These are phyloP conservation scores for Muraenolepis orangiensis DNA, from an alignment of 2,797 vertebrate species.

Conservation along the genomic window DNA sequence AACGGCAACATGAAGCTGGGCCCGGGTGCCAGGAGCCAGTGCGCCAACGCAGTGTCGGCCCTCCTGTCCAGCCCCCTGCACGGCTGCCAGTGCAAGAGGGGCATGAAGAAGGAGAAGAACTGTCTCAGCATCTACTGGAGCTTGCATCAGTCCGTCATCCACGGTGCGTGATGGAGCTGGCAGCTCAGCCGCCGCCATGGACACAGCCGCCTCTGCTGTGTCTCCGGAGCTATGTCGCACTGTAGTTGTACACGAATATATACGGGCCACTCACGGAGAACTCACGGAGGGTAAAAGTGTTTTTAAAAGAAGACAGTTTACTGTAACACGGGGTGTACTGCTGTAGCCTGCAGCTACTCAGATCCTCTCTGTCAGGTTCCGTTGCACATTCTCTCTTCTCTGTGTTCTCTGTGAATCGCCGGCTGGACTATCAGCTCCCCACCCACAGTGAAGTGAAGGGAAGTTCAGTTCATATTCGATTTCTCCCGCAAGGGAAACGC, in stretches of 20 bases:
- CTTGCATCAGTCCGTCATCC: conserved; percentile 86
- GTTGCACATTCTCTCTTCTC: background rate
- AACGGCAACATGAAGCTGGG: conserved; percentile 87
- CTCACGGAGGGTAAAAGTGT: background rate
- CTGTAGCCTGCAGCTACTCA: no score
- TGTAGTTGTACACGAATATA: background rate
- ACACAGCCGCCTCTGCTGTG: background rate
- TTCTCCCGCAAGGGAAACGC: no score
- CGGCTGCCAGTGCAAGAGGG: conserved; percentile 88
- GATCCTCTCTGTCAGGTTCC: background rate
- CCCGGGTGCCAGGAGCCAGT: conserved; percentile 84
- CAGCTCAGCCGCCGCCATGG: background rate
- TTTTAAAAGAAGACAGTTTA: background rate
- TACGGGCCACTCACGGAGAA: background rate
- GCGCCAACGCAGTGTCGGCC: conserved; percentile 82
- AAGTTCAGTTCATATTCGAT: background rate
- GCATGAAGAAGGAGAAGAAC: conserved; percentile 94
- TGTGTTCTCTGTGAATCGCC: no score
- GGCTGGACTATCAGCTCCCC: no score
- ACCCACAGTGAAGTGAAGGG: background rate
- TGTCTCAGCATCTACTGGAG: conserved; percentile 95
- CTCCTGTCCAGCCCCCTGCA: conserved; percentile 87
- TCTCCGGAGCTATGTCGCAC: background rate
- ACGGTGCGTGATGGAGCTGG: conserved; percentile 67
- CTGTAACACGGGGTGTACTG: no score